phyloP scores from a whole-genome alignment of 1,140 invertebrate genomes.

The Diabrotica undecimpunctata region DNA sequence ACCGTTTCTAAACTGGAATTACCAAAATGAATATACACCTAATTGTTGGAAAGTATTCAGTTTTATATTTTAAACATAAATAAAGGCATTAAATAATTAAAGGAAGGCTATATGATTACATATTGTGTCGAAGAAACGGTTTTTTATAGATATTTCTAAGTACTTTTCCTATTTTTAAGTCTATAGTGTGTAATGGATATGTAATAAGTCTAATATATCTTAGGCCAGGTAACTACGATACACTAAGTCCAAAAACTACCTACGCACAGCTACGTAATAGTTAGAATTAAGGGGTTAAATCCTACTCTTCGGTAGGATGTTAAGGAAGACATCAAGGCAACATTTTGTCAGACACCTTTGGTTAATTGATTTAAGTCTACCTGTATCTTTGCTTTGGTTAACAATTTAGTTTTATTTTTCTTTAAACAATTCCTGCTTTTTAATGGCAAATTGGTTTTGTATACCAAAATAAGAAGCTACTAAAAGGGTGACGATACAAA shows the following conservation, averaged over 20 bases:
- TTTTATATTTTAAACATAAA: too few relatives aligned
- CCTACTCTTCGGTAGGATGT: constrained; percentile 21
- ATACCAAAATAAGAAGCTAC: too few relatives aligned
- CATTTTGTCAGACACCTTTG: constrained; percentile 13
- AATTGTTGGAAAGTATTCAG: too few relatives aligned
- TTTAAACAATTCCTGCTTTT: too few relatives aligned
- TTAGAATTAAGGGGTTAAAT: constrained; percentile 22
- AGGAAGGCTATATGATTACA: too few relatives aligned
- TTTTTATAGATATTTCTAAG: neutral
- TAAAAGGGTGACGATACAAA: too few relatives aligned
- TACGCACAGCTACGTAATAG: constrained; percentile 16
- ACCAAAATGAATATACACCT: too few relatives aligned
- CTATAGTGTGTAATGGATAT: constrained; percentile 23
- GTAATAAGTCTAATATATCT: constrained; percentile 24
- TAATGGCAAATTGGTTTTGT: too few relatives aligned
- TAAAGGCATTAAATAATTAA: too few relatives aligned
- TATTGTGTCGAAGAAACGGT: neutral
- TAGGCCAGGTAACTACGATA: constrained; percentile 26
- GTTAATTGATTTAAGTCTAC: neutral
- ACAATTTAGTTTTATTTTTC: neutral
- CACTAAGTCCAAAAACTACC: constrained; percentile 12
- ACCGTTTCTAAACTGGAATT: too few relatives aligned
- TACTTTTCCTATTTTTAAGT: constrained; percentile 9
- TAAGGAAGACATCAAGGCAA: constrained; percentile 39
- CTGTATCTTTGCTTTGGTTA: neutral